Base-by-base conservation (phyloP, 1,140 invertebrate species). In the Dendroctonus ponderosae region DNA sequence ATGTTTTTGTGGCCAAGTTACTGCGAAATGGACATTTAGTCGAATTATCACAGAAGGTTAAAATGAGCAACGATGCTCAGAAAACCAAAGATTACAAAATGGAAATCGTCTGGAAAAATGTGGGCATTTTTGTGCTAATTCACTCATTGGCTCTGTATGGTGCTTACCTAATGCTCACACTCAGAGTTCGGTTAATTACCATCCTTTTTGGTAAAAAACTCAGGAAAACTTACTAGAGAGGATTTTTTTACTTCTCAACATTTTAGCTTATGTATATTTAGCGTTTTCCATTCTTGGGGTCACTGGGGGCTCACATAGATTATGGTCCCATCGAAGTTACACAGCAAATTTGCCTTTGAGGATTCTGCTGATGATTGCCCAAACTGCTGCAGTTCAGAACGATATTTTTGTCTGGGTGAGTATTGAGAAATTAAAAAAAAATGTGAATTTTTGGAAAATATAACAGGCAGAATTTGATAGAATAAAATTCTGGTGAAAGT, bases 251-350 rank as follows among this genome's bases (percentile, higher is more conserved):
- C 4, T n/a, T 2, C 7, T 51, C 11, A 12, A 8, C 15, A 51
- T 51, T 51, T 8, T 3, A 51, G 50, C 7, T 15, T n/a, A 12
- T 12, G 9, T 51, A 7, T 51, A 51, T 51, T 8, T 15, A 8
- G 15, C 40, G 41, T 57, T 57, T 9, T 9, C 8, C 9, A 38
- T 44, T 42, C 64, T 87, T 11, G 88, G 88, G 42, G 82, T 94
- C 49, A 94, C 93, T 7, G 91, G 89, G 6, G 93, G 92, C 41
- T 87, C 87, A 12, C 93, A 94, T 80, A 82, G 93, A 56, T 81
- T 94, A 39, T 95, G 91, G 91, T 82, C 91, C 7, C 93, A 95
- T 76, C 83, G 85, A 70, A 84, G 89, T 38, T 95, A 93, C 79
- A 91, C 91, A 70, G 92, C 93, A 2, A 89, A 84, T 75, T 75